Evolutionary conservation across 2,113 vertebrate species (phyloP).

Genomic region (Ploceus nigricollis): DNA sequence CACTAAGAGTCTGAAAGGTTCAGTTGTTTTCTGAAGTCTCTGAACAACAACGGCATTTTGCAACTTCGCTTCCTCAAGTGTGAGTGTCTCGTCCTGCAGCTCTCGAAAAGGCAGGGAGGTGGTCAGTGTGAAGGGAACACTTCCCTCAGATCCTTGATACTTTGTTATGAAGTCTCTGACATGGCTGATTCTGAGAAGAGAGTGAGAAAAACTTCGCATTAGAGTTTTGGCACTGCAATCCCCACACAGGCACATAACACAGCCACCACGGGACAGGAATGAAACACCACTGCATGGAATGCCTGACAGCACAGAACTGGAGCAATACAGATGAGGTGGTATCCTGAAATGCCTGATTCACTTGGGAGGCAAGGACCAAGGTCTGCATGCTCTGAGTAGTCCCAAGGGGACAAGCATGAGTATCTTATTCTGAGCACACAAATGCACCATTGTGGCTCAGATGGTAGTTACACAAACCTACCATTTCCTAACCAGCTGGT

Average conservation of each 20-base stretch:
- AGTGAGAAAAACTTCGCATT: background rate
- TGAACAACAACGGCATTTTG: slow-evolving; percentile 89
- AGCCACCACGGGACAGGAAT: background rate
- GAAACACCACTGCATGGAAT: background rate
- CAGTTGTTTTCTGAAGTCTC: slow-evolving; percentile 76
- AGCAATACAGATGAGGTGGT: background rate
- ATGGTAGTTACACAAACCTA: background rate
- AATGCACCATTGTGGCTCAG: background rate
- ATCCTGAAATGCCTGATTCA: background rate
- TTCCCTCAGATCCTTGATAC: slow-evolving; percentile 75
- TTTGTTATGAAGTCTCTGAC: slow-evolving; percentile 86
- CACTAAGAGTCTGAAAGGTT: slow-evolving; percentile 74
- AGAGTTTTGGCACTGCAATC: background rate
- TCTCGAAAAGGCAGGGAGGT: slow-evolving; percentile 84
- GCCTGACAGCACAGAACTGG: background rate
- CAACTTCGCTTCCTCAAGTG: slow-evolving; percentile 84
- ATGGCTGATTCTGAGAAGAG: slow-evolving; percentile 81
- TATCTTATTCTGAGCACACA: background rate
- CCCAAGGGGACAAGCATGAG: background rate
- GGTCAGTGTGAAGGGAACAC: slow-evolving; percentile 80
- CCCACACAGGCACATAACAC: rapidly evolving
- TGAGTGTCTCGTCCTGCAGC: slow-evolving; percentile 78
- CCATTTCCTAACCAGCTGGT: slow-evolving; percentile 18
- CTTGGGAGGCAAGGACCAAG: background rate
- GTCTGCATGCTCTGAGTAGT: background rate